phyloP scores from a whole-genome alignment of 2,888 invertebrate species.

The Macrosiphum euphorbiae region DNA sequence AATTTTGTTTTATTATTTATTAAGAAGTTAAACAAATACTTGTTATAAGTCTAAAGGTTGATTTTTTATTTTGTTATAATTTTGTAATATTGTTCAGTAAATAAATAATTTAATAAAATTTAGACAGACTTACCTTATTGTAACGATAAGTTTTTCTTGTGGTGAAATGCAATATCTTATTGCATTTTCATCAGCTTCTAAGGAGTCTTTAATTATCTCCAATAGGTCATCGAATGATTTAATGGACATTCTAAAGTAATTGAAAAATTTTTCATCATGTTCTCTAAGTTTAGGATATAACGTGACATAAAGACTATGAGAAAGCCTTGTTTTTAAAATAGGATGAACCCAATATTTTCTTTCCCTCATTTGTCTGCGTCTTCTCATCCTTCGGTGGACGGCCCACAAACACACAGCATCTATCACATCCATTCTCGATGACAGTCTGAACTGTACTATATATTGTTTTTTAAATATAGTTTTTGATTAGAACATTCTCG shows the following conservation, averaged over 20 bases:
- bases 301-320: background rate
- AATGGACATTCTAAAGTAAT: constrained; percentile 25
- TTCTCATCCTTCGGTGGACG: background rate
- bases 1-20: no score
- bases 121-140: background rate
- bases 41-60: no score
- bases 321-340: constrained; percentile 5
- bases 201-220: constrained; percentile 2
- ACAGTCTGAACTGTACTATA: background rate
- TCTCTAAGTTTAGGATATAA: constrained; percentile 11
- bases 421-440: constrained; percentile 4
- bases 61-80: no score
- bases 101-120: background rate
- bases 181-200: no score
- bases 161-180: no score
- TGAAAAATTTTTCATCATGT: background rate
- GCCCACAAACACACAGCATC: constrained; percentile 34
- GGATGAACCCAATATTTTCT: constrained; percentile 5
- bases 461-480: no score
- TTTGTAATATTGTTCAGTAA: no score
- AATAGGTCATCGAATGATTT: constrained; percentile 21
- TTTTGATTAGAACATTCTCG: no score
- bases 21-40: no score
- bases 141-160: no score
- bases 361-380: background rate